Evolutionary conservation across 2,888 invertebrate species (phyloP), one percentile per base, ranked within the genome.

Genomic region (Noctuana brunneofusca): DNA sequence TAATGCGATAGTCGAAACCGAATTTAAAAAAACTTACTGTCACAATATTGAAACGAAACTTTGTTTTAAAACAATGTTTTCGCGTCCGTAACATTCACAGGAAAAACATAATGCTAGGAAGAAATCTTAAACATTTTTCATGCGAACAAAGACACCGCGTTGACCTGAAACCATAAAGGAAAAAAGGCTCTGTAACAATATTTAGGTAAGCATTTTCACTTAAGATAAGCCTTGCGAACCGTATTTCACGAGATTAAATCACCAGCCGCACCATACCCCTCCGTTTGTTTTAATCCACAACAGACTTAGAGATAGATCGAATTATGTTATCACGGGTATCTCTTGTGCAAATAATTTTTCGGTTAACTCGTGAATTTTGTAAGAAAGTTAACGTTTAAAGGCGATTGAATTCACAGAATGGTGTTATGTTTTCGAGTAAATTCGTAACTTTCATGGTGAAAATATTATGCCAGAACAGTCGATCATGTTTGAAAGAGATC

Each of bases 171-270:
- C 46, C 59, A 46, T 32, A 53, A 59, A 59, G 53, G 62, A 54
- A 62, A 62, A 62, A 62, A 62, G 35, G 27, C 43, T 48, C 49
- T 55, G 55, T 46, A 55, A 48, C 62, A 54, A 62, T 62, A 62
- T 62, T 62, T 62, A 55, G 59, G 30, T 46, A 59, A 62, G 62
- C 55, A 62, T 62, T 60, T 60, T 54, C 60, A 55, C 60, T 54
- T 54, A 54, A 55, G 55, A 55, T 55, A 63, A 63, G 54, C 41
- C 56, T 55, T 50, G 50, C 14, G 30, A 50, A 50, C 55, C 62
- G 62, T 63, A 63, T 56, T 63, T 63, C 56, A 55, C 49, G 41
- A 63, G 62, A 63, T 63, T 63, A 63, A 56, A 63, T 63, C 62
- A 50, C 18, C 54, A 35, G 38, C 54, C 48, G 32, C 11, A 49